Conservation (phyloP, 1,140 invertebrate species). For the Drosophila baimaii region DNA sequence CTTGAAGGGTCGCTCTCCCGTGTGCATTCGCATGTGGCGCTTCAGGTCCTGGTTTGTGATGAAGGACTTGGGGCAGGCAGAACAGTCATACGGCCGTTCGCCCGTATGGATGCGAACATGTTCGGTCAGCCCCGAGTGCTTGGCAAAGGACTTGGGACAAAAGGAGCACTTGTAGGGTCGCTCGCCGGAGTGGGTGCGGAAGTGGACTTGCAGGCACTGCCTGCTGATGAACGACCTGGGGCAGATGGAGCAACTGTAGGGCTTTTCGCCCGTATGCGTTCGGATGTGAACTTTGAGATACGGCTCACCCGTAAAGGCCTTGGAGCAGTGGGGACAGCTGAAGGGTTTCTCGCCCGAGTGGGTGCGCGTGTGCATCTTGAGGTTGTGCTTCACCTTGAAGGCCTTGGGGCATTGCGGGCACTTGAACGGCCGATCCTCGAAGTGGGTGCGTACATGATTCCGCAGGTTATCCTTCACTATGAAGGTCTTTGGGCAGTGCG, state of each 20-base stretch:
- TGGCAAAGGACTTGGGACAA: slow-evolving; percentile 2
- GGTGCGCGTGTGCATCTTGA: neutral
- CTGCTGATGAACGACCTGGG: slow-evolving; percentile 2
- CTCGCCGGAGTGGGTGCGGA: slow-evolving; percentile 5
- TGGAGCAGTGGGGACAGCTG: slow-evolving; percentile 1
- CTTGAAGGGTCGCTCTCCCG: slow-evolving; percentile 4
- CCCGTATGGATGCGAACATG: slow-evolving; percentile 5
- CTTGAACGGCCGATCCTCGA: slow-evolving; percentile 6
- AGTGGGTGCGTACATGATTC: neutral
- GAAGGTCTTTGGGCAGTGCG: slow-evolving; percentile 1
- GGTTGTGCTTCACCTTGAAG: slow-evolving; percentile 10
- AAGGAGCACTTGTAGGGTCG: slow-evolving; percentile 1
- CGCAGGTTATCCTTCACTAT: slow-evolving; percentile 4
- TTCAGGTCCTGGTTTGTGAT: slow-evolving; percentile 11
- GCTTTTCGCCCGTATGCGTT: slow-evolving; percentile 6
- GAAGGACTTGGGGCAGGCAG: neutral
- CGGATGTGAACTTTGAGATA: slow-evolving; percentile 7
- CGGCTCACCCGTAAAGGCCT: neutral
- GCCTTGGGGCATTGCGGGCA: slow-evolving; percentile 1
- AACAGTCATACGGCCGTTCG: slow-evolving; percentile 9
- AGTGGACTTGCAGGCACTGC: slow-evolving; percentile 7
- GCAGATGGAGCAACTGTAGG: slow-evolving; percentile 1
- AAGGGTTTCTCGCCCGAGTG: slow-evolving; percentile 8
- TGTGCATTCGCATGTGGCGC: slow-evolving; percentile 12
- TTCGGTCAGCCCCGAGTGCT: neutral